Conservation (phyloP, 2,113 vertebrate species). For the Rhipidura dahli region DNA sequence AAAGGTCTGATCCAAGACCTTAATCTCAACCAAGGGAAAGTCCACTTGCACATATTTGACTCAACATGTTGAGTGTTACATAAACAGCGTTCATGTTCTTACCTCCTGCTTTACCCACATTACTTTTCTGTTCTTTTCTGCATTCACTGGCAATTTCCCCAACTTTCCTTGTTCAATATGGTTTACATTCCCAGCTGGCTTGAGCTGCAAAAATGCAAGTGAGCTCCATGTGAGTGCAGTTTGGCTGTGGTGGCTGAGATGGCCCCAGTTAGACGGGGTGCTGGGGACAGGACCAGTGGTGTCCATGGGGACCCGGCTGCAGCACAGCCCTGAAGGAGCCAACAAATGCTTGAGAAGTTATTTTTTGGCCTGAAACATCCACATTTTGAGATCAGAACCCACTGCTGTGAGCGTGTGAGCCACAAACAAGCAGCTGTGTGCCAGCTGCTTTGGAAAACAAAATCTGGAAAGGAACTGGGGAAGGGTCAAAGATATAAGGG, state of each 20-base stretch:
- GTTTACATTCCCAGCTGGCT: constrained; percentile 3
- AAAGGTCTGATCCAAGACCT: background rate
- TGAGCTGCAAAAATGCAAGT: background rate
- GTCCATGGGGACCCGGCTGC: accelerated
- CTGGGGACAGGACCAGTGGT: background rate
- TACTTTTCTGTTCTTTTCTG: background rate
- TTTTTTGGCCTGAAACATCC: background rate
- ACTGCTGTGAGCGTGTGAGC: background rate
- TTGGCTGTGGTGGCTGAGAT: background rate
- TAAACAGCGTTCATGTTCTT: background rate
- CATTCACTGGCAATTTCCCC: background rate
- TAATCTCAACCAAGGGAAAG: background rate
- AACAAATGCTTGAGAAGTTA: background rate
- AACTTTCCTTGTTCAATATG: background rate
- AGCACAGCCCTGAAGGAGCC: background rate
- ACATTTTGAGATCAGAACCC: background rate
- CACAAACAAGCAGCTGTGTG: background rate
- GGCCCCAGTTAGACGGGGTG: accelerated
- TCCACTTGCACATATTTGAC: accelerated
- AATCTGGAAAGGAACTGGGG: background rate
- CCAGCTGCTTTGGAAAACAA: background rate
- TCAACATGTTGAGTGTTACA: background rate
- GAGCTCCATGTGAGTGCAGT: background rate
- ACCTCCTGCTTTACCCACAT: background rate
- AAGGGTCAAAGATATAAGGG: background rate